These are phyloP conservation scores for Thymelicus acteon DNA, from an alignment of 2,888 invertebrate species.

Conservation along the genomic window DNA sequence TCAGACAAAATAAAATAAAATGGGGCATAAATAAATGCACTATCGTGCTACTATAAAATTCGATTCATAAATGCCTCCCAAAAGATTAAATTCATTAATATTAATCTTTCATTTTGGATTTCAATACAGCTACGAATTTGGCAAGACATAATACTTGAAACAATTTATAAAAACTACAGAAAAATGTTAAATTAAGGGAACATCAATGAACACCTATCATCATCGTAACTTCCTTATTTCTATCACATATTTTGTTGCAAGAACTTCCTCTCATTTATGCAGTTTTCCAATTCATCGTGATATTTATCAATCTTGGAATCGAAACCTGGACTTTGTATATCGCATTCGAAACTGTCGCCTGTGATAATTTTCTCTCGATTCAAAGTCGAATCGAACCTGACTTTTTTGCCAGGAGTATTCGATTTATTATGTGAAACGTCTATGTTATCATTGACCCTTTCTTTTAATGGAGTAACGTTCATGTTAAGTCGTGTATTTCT, in stretches of 20 bases:
- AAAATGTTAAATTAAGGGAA: no score
- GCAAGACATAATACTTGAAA: constrained; percentile 5
- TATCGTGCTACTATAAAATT: no score
- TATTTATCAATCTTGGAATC: constrained; percentile 78
- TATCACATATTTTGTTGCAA: constrained; percentile 76
- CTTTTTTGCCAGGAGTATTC: constrained; percentile 74
- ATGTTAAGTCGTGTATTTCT: constrained; percentile 73
- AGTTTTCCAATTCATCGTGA: constrained; percentile 80
- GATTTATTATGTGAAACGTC: constrained; percentile 65
- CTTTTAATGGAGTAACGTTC: constrained; percentile 74
- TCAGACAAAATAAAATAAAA: no score
- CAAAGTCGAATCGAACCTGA: constrained; percentile 78
- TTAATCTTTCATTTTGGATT: background rate
- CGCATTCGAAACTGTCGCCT: constrained; percentile 77
- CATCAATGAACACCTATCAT: no score
- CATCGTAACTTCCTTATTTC: background rate
- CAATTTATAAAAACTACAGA: background rate
- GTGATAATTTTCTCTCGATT: constrained; percentile 79
- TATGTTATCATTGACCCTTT: constrained; percentile 57
- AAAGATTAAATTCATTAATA: background rate
- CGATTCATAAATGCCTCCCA: no score
- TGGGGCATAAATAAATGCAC: no score
- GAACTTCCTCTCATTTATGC: constrained; percentile 79
- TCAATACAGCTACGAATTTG: background rate
- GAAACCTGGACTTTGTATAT: constrained; percentile 75